A percentile compares a stretch with the other conserved stretches of the same genome.
phyloP scores from a whole-genome alignment of 2,888 invertebrate species.

The Cepaea hortensis region DNA sequence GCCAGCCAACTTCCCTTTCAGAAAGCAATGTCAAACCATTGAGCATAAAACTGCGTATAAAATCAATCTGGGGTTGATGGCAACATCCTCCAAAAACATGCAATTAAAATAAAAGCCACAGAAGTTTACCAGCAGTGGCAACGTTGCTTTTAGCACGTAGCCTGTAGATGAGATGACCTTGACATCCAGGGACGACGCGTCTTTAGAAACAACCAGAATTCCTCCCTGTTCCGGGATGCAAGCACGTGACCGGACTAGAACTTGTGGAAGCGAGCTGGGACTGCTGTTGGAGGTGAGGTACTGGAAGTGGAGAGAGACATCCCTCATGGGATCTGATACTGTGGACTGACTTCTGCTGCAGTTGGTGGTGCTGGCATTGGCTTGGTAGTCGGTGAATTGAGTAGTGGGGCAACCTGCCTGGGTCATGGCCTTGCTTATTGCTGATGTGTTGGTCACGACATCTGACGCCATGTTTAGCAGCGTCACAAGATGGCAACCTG shows the following conservation, averaged over 20 bases:
- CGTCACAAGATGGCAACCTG: background rate
- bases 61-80: no score
- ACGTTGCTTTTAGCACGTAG: background rate
- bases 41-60: no score
- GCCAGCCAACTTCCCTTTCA: no score
- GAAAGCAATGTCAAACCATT: no score
- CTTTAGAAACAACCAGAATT: conserved; percentile 17
- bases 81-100: no score
- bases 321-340: background rate
- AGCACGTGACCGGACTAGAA: background rate
- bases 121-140: conserved; percentile 10
- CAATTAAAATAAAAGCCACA: background rate
- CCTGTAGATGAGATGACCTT: background rate
- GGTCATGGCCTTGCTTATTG: background rate
- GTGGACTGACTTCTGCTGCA: background rate
- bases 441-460: background rate
- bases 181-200: background rate
- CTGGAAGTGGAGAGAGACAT: conserved; percentile 13
- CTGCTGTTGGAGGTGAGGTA: background rate
- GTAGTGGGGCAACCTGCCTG: background rate
- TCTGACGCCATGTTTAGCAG: background rate
- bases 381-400: background rate
- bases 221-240: background rate
- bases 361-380: background rate
- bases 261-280: background rate